A percentile compares a stretch with the other conserved stretches of the same genome.
These are phyloP conservation scores for Solen grandis DNA, from an alignment of 1,140 invertebrate species.

Conservation along the genomic window DNA sequence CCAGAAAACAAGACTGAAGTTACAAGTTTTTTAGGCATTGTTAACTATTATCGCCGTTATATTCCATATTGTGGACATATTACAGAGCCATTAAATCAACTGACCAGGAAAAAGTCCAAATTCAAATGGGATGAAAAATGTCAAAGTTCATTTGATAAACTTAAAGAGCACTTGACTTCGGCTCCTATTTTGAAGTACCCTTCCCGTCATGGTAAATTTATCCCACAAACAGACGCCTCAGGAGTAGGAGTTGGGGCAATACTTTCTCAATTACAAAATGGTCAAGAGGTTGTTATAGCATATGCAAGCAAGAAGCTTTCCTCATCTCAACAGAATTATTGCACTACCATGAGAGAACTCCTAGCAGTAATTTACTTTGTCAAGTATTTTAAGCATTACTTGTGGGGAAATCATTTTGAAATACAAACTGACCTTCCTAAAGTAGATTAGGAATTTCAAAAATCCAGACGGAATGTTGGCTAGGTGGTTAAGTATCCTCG, in stretches of 20 bases:
- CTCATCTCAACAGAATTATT: conserved; percentile 16
- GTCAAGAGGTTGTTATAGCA: conserved; percentile 30
- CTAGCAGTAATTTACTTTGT: conserved; percentile 46
- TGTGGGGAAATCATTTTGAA: conserved; percentile 37
- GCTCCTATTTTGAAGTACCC: background rate
- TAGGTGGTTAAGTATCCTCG: conserved; percentile 29
- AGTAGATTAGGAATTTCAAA: conserved; percentile 39
- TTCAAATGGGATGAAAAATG: no score
- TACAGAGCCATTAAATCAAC: no score
- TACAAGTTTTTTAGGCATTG: no score
- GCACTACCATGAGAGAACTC: conserved; percentile 37
- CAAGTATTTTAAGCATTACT: conserved; percentile 41
- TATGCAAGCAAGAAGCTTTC: conserved; percentile 32
- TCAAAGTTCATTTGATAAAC: background rate
- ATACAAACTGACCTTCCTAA: conserved; percentile 45
- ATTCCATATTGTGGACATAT: no score
- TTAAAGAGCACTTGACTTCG: background rate
- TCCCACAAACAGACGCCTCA: background rate
- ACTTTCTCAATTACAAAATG: background rate
- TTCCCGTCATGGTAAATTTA: background rate
- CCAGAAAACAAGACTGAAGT: no score
- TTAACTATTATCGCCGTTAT: no score
- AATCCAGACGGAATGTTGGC: conserved; percentile 21
- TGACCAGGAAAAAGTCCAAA: no score
- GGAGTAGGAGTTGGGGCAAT: background rate